A percentile compares a stretch with the other conserved stretches of the same genome.
phyloP scores from a whole-genome alignment of 2,797 vertebrate species.

The Cirrhinus mrigala region DNA sequence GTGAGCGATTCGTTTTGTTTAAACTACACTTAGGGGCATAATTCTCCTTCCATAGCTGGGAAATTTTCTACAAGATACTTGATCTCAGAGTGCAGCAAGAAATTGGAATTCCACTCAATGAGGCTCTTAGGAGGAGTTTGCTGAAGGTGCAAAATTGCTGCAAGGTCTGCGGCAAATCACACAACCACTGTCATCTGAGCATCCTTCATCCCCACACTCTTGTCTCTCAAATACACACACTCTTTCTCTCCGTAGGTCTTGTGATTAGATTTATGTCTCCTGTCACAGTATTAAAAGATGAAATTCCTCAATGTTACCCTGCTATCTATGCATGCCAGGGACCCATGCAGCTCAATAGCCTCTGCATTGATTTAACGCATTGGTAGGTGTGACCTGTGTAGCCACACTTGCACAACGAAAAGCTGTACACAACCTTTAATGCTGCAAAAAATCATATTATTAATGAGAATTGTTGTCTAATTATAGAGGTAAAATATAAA shows the following conservation, averaged over 20 bases:
- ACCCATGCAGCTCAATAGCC: conserved; percentile 62
- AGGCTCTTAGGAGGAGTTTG: conserved; percentile 46
- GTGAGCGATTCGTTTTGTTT: conserved; percentile 20
- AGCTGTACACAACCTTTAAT: not conserved
- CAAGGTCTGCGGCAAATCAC: conserved; percentile 60
- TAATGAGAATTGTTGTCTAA: not conserved
- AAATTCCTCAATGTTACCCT: conserved; percentile 61
- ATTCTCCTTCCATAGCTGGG: not conserved
- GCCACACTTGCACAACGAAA: conserved; percentile 45
- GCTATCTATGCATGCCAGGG: conserved; percentile 58
- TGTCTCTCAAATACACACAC: conserved; percentile 48
- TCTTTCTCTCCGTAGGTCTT: conserved; percentile 37
- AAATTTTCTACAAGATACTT: conserved; percentile 7
- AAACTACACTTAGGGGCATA: conserved; percentile 25
- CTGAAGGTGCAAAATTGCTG: conserved; percentile 47
- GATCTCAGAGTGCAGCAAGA: conserved; percentile 24
- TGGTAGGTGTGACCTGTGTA: conserved; percentile 57
- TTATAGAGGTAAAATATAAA: not conserved
- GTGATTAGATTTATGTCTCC: conserved; percentile 60
- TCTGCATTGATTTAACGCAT: conserved; percentile 55
- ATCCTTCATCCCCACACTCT: conserved; percentile 54
- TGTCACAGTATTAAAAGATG: conserved; percentile 54
- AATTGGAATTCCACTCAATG: conserved; percentile 44
- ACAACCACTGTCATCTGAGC: conserved; percentile 50
- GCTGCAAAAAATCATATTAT: conserved; percentile 35